Evolutionary conservation across 2,888 invertebrate species (phyloP), one percentile per base, ranked within the genome.

Genomic region (Danaus chrysippus): DNA sequence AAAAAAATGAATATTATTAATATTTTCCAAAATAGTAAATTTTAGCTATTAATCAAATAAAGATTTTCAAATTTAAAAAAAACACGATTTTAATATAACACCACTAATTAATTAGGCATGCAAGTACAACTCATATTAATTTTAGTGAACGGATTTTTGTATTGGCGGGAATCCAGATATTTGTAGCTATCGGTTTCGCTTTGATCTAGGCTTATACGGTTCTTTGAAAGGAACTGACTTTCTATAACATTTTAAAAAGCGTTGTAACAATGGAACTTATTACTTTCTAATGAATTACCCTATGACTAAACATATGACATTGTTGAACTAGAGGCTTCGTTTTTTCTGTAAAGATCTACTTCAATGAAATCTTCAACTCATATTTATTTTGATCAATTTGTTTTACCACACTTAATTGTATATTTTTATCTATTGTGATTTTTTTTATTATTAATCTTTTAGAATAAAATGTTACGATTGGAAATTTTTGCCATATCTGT

Each of bases 121-220:
- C 10, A 17, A 49, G 15, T 49, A 49, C 15, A 49, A 49, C 17
- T 46, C 52, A 58, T 56, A 62, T 61, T 58, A 62, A 59, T 59
- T 44, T 64, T 61, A 54, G 60, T 61, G 54, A 60, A 62, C 43
- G 56, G 44, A 64, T 66, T 66, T 60, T 54, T 58, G 54, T 58
- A 56, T 67, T 67, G 67, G 67, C 64, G 34, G 44, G 10, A 43
- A 15, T 67, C 67, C 67, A 67, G 62, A 64, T 64, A 57, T 67
- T 53, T 67, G 62, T 62, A 61, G 59, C 62, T 62, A 64, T 67
- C 61, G 58, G 59, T 62, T 64, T 61, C 58, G 60, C 58, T 64
- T 64, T 64, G 67, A 67, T 67, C 61, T 63, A 58, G 52, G 55
- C 60, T 65, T 63, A 64, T 65, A 57, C 54, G 60, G 60, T 64